A percentile compares a stretch with the other conserved stretches of the same genome.
Evolutionary conservation across 2,113 vertebrate genomes (phyloP).

Genomic region (Aphelocoma coerulescens): DNA sequence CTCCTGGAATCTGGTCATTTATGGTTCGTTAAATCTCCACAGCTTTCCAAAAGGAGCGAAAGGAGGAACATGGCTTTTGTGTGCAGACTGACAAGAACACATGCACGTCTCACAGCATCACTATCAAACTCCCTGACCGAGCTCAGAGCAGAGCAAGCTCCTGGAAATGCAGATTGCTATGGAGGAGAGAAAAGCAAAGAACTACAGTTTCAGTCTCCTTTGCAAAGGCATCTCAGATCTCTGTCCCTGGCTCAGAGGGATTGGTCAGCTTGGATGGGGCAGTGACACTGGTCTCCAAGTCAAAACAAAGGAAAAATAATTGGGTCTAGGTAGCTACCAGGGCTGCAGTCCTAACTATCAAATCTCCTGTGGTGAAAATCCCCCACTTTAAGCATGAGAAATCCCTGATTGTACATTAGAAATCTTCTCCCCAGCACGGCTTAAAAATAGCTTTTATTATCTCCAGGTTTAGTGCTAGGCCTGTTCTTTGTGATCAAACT

Average conservation of each 20-base stretch:
- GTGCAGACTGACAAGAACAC: constrained; percentile 78
- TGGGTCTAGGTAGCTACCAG: background rate
- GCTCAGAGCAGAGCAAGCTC: constrained; percentile 58
- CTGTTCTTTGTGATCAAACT: rapidly evolving
- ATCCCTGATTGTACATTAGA: background rate
- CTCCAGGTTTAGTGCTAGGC: background rate
- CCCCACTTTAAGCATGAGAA: background rate
- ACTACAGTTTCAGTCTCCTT: constrained; percentile 47
- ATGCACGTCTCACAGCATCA: constrained; percentile 86
- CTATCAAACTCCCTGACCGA: constrained; percentile 59
- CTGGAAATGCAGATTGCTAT: constrained; percentile 59
- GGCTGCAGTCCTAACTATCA: background rate
- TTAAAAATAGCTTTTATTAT: rapidly evolving
- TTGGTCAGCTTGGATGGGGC: background rate
- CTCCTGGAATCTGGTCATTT: rapidly evolving
- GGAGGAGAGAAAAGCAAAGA: constrained; percentile 77
- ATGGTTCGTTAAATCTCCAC: rapidly evolving
- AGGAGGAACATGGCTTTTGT: constrained; percentile 94
- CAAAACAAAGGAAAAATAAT: background rate
- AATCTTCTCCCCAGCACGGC: background rate
- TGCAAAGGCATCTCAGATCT: constrained; percentile 39
- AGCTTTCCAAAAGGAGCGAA: constrained; percentile 17
- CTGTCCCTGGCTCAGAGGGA: constrained; percentile 3
- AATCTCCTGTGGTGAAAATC: background rate
- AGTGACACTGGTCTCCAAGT: background rate